These are phyloP conservation scores for Nothocercus julius DNA, from an alignment of 2,113 vertebrate species.

Conservation along the genomic window DNA sequence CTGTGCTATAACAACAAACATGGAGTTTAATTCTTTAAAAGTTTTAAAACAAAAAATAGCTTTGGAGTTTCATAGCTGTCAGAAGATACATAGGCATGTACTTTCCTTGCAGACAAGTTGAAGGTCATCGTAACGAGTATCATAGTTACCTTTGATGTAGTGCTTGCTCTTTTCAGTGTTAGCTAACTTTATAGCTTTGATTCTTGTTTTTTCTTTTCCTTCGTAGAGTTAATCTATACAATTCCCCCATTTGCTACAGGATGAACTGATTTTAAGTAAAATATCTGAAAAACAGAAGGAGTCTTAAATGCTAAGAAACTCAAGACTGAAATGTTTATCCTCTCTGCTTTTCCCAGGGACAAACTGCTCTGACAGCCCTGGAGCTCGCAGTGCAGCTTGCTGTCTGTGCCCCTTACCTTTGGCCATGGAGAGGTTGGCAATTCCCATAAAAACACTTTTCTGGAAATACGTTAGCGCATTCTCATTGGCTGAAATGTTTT, in stretches of 20 bases:
- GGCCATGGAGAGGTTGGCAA: neutral
- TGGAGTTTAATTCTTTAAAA: neutral
- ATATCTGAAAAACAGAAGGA: neutral
- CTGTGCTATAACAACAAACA: neutral
- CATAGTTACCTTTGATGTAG: neutral
- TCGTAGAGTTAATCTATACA: neutral
- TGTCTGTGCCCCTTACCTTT: neutral
- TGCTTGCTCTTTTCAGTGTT: neutral
- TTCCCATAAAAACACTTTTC: neutral
- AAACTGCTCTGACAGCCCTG: rapidly evolving
- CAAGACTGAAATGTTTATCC: neutral
- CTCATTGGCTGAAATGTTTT: neutral
- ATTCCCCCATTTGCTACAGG: neutral
- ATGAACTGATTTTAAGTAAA: neutral
- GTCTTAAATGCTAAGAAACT: neutral
- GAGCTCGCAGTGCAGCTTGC: neutral
- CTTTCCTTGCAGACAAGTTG: neutral
- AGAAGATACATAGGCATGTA: neutral
- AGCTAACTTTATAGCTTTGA: neutral
- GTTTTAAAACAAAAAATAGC: neutral
- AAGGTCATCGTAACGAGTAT: neutral
- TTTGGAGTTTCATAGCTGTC: neutral
- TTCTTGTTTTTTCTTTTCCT: neutral
- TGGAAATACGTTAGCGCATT: neutral
- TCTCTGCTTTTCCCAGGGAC: neutral